phyloP scores from a whole-genome alignment of 2,113 vertebrate genomes.

The Progne subis region DNA sequence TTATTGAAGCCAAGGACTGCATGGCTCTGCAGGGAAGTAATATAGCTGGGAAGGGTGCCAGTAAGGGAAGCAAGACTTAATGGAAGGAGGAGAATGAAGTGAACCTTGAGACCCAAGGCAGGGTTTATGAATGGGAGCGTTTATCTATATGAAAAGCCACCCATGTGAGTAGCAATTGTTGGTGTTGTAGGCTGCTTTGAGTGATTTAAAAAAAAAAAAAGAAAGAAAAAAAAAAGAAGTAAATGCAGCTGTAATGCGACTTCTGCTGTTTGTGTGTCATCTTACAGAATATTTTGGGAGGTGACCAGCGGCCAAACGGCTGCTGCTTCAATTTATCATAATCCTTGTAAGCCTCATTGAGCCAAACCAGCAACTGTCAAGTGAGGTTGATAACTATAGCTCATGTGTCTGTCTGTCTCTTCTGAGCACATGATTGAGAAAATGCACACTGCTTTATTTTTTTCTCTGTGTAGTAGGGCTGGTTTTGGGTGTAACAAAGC shows the following conservation, averaged over 20 bases:
- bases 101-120: background rate
- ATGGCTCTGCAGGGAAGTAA: background rate
- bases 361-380: slow-evolving; percentile 66
- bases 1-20: background rate
- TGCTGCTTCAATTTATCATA: slow-evolving; percentile 49
- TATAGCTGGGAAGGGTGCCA: background rate
- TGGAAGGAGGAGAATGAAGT: background rate
- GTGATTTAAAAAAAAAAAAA: background rate
- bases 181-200: background rate
- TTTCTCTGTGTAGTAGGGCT: background rate
- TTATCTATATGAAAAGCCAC: background rate
- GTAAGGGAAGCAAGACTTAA: slow-evolving; percentile 1
- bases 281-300: slow-evolving; percentile 70
- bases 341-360: slow-evolving; percentile 46
- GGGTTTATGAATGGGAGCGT: background rate
- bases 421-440: background rate
- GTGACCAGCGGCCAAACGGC: slow-evolving; percentile 20
- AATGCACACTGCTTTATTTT: background rate
- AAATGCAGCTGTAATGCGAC: slow-evolving; percentile 45
- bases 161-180: slow-evolving; percentile 16
- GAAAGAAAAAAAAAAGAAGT: background rate
- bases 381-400: slow-evolving; percentile 44
- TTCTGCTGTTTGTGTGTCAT: slow-evolving; percentile 51
- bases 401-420: background rate
- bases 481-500: background rate